Evolutionary conservation across 2,113 vertebrate genomes (phyloP), one percentile per base, ranked within the genome.

Genomic region (Montifringilla adamsi): DNA sequence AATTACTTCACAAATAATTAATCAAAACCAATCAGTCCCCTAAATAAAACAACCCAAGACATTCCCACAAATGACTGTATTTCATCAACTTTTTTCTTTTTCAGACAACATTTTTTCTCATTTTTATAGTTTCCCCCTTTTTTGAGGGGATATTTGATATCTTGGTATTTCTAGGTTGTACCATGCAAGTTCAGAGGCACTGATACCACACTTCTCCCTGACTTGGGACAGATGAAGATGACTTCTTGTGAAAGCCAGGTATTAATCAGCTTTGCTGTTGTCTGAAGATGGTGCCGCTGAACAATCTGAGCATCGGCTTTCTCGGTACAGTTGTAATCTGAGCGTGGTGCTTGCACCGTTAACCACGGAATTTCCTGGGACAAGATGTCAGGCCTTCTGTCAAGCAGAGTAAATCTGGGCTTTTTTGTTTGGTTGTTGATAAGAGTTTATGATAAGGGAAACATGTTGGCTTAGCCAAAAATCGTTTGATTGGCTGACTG

Each of bases 241-340:
- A 77, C 15, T 81, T 76, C 41, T 60, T 69, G 37, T 63, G 81
- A 75, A 69, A 64, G 31, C 8, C 31, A 87, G 47, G 59, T 87
- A 78, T 89, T 41, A 35, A 77, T 56, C 31, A 69, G 52, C 69
- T 89, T 67, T 84, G 46, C 14, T 84, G 44, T n/a, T 89, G 86
- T 90, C 75, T 89, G 89, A 78, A 89, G 86, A 95, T 89, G 83
- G 63, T 94, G 90, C 85, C 94, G 76, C 21, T 74, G 68, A 95
- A 84, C 64, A 94, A 60, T 2, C 70, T 5, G 56, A 78, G 17
- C 44, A 46, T n/a, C 0, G 0, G 35, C 39, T 74, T 77, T 33
- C 30, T 37, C 0, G 0, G 46, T n/a, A 20, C 35, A 83, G 16
- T 6, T 3, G 4, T n/a, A 55, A 84, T 39, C 59, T 21, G 33